Evolutionary conservation across 2,888 invertebrate species (phyloP), one percentile per base, ranked within the genome.

Genomic region (Drosophila kambysellisi): DNA sequence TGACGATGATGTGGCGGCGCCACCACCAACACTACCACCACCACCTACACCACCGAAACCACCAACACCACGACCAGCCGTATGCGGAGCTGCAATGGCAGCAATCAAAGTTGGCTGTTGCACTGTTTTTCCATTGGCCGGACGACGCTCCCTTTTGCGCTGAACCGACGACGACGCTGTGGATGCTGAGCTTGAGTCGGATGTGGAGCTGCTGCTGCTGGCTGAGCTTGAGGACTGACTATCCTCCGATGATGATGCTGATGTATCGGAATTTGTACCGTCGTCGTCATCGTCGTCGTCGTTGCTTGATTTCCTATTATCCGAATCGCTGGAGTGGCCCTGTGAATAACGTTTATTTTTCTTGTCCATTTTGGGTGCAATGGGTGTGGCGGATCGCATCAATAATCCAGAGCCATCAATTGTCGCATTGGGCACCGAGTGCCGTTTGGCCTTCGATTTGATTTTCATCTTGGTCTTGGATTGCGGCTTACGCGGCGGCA

Each of bases 401-500:
- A 29, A 1, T 4, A 51, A 57, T 25, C 15, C 7, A 15, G 33
- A 32, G 41, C 9, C 56, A 41, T 17, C 32, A 25, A 9, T n/a
- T 37, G 37, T 29, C 37, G 50, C 68, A 54, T 41, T 52, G 59
- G 80, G 48, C 54, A 62, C 0, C 30, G 67, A 57, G 9, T 79
- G 72, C 0, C 79, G 79, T 15, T 86, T 83, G 35, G n/a, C 52
- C 74, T 70, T 70, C 15, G 51, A 12, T 33, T 62, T 62, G 41
- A 50, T 32, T 33, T 72, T 72, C 6, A 52, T 25, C 35, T 81
- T 83, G 30, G 48, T 35, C 29, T 79, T 84, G 7, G 46, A 52
- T n/a, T 80, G 65, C 2, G 89, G 85, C 56, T 88, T 83, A 8
- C 88, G 88, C 20, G 85, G 86, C 41, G 83, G 83, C 86, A 86